Percentiles rank a stretch among this genome's conserved stretches.
Evolutionary conservation across 2,888 invertebrate genomes (phyloP).

Genomic region (Parelbella ahira): DNA sequence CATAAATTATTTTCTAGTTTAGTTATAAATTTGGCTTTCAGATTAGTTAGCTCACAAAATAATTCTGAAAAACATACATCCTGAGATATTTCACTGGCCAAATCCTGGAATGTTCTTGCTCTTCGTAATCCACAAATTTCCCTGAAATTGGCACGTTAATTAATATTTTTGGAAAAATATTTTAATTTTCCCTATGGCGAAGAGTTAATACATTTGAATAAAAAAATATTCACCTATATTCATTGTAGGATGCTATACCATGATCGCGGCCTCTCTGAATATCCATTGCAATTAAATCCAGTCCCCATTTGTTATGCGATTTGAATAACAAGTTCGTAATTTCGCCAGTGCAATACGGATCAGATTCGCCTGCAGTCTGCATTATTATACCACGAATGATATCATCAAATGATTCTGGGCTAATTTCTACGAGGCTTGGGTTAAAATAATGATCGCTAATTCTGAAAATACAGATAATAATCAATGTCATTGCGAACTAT

Average conservation of each 20-base stretch:
- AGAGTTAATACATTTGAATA: too few relatives aligned
- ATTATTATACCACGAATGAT: conserved; percentile 77
- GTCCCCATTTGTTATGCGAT: conserved; percentile 69
- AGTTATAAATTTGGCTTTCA: too few relatives aligned
- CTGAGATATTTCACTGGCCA: conserved; percentile 83
- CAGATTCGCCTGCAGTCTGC: conserved; percentile 78
- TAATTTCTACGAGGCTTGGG: conserved; percentile 75
- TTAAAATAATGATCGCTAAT: conserved; percentile 80
- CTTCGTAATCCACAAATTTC: conserved; percentile 86
- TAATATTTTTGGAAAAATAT: conserved; percentile 68
- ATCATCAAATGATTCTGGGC: conserved; percentile 71
- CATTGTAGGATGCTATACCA: conserved; percentile 83
- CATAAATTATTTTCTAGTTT: too few relatives aligned
- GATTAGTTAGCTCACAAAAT: too few relatives aligned
- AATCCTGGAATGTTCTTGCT: conserved; percentile 85
- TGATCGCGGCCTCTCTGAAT: conserved; percentile 84
- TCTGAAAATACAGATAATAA: too few relatives aligned
- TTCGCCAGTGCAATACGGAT: conserved; percentile 75
- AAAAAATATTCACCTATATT: conserved; percentile 67
- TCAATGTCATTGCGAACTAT: too few relatives aligned
- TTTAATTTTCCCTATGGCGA: too few relatives aligned
- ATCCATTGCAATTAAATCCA: conserved; percentile 83
- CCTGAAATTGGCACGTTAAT: too few relatives aligned
- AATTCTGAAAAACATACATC: conserved; percentile 83
- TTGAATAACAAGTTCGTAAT: conserved; percentile 64